A percentile compares a stretch with the other conserved stretches of the same genome.
Conservation (phyloP, 1,140 invertebrate species). For the Tetraneura akinire region DNA sequence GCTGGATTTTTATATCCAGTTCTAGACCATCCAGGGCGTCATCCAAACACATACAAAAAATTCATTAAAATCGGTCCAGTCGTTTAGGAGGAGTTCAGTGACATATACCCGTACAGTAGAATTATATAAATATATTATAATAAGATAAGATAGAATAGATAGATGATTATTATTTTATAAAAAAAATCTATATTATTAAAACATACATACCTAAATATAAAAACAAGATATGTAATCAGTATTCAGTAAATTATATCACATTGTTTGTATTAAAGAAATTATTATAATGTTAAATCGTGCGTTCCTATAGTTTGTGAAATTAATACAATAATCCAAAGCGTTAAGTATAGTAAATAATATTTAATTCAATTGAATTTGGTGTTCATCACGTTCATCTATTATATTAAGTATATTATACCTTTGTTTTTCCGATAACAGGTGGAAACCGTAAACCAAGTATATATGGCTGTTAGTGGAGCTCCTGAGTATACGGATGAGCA, state of each 20-base stretch:
- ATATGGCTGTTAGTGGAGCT: conserved; percentile 84
- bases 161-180: too few relatives aligned
- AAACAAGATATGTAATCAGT: too few relatives aligned
- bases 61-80: too few relatives aligned
- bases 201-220: too few relatives aligned
- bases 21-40: too few relatives aligned
- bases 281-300: not conserved
- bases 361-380: not conserved
- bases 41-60: too few relatives aligned
- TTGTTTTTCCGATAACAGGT: conserved; percentile 63
- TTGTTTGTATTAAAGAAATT: not conserved
- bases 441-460: conserved; percentile 83
- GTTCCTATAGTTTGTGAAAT: not conserved
- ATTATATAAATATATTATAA: too few relatives aligned
- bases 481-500: conserved; percentile 78
- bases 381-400: not conserved
- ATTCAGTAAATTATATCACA: not conserved
- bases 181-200: too few relatives aligned
- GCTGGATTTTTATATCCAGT: too few relatives aligned
- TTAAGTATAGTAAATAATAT: not conserved
- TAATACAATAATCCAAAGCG: not conserved
- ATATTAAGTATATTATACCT: not conserved
- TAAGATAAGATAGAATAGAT: too few relatives aligned
- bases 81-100: too few relatives aligned
- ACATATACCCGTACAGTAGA: too few relatives aligned